Percentiles rank a stretch among this genome's conserved stretches.
These are phyloP conservation scores for Mesorhabditis spiculigera DNA, from an alignment of 2,888 invertebrate species.

Conservation along the genomic window DNA sequence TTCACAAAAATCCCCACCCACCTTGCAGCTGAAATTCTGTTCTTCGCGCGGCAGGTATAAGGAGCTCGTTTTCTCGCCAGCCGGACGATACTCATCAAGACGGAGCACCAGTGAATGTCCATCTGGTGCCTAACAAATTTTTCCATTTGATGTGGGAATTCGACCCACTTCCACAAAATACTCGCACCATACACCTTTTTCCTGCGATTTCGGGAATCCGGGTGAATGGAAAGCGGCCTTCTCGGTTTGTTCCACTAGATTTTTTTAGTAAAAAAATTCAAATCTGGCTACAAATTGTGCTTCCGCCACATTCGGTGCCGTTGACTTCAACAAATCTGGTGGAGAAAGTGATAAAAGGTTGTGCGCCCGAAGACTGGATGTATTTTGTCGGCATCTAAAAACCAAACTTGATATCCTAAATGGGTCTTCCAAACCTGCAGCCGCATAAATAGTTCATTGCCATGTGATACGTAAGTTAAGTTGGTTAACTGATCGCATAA, in stretches of 20 bases:
- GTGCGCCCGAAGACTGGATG: not conserved
- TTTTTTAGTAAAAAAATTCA: not conserved
- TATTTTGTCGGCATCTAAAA: not conserved
- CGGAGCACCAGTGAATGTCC: too few species aligned
- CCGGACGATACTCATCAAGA: too few species aligned
- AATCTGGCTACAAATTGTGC: constrained; percentile 18
- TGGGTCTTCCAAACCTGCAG: not conserved
- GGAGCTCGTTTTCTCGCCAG: too few species aligned
- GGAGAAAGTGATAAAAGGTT: constrained; percentile 21
- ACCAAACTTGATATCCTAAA: not conserved
- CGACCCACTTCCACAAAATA: constrained; percentile 36
- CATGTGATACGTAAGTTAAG: not conserved
- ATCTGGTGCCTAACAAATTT: too few species aligned
- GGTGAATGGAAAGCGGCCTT: constrained; percentile 23
- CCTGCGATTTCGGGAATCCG: constrained; percentile 25
- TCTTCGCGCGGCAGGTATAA: too few species aligned
- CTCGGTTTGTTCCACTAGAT: constrained; percentile 19
- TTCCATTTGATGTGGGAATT: too few species aligned
- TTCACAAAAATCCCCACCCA: too few species aligned
- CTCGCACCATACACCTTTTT: constrained; percentile 32
- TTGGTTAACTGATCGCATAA: not conserved
- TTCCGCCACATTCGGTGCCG: constrained; percentile 24
- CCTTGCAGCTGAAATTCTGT: too few species aligned
- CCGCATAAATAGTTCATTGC: not conserved
- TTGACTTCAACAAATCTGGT: constrained; percentile 23